Conservation (phyloP, 37 sponge, comb jelly and placozoan genomes). For the Crambe crambe region DNA sequence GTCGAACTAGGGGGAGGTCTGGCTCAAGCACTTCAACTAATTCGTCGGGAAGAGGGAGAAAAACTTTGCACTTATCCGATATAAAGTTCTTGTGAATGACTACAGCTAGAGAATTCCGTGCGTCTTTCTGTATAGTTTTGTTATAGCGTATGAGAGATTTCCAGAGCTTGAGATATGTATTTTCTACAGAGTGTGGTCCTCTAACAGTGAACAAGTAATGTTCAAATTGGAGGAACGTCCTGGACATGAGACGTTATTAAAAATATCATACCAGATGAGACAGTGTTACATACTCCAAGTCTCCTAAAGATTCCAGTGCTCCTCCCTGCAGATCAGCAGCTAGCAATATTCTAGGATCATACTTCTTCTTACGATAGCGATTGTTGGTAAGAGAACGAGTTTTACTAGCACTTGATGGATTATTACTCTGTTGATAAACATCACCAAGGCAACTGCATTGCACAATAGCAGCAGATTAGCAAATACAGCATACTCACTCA, state of each 20-base stretch:
- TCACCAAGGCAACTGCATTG: neutral
- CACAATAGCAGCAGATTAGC: neutral
- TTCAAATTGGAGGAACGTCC: conserved; percentile 14
- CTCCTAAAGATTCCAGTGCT: conserved; percentile 1
- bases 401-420: too few species aligned
- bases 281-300: neutral
- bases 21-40: neutral
- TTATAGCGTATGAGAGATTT: neutral
- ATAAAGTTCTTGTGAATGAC: conserved; percentile 9
- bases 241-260: neutral
- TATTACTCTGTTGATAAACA: neutral
- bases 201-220: conserved; percentile 7
- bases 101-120: conserved; percentile 10
- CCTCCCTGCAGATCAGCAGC: neutral
- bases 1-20: neutral
- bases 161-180: conserved; percentile 3
- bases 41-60: neutral
- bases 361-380: neutral
- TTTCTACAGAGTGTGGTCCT: conserved; percentile 5
- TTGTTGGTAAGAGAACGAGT: neutral
- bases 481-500: neutral
- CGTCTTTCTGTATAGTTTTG: neutral
- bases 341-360: neutral
- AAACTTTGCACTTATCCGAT: neutral
- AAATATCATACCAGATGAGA: neutral